These are phyloP conservation scores for Trichogramma pretiosum DNA, from an alignment of 1,140 invertebrate species.

Conservation along the genomic window DNA sequence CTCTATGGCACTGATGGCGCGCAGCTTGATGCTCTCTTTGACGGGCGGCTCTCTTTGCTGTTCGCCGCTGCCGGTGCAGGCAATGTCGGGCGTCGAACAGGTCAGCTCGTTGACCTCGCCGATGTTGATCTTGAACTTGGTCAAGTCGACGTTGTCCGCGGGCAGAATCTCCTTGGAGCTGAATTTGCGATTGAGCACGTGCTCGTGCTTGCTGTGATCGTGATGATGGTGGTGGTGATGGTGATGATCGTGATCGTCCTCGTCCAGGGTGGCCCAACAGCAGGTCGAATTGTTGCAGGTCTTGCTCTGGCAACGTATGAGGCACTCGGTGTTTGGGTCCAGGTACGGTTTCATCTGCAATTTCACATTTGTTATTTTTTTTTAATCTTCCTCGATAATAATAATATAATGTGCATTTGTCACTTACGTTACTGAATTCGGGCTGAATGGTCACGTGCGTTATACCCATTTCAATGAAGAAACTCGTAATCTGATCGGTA, in stretches of 20 bases:
- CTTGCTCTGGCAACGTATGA: conserved; percentile 35
- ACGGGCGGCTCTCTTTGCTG: too few relatives aligned
- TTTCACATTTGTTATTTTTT: too few relatives aligned
- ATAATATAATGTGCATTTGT: neutral
- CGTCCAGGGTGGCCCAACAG: conserved; percentile 29
- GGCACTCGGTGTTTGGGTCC: conserved; percentile 26
- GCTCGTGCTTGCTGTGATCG: neutral
- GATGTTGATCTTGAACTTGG: conserved; percentile 19
- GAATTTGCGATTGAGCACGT: conserved; percentile 20
- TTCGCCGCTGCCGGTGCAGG: too few relatives aligned
- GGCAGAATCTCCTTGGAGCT: conserved; percentile 25
- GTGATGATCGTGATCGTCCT: conserved; percentile 16
- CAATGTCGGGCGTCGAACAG: too few relatives aligned
- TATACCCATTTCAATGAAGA: conserved; percentile 66
- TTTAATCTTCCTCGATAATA: neutral
- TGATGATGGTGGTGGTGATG: neutral
- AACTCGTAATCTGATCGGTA: conserved; percentile 55
- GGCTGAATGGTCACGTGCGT: conserved; percentile 70
- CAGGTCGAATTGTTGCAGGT: conserved; percentile 36
- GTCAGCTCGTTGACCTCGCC: conserved; percentile 14
- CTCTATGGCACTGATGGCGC: too few relatives aligned
- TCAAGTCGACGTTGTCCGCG: conserved; percentile 19
- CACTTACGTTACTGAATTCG: conserved; percentile 52
- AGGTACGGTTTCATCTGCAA: conserved; percentile 29
- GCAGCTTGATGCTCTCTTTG: too few relatives aligned